Conservation (phyloP, 2,888 invertebrate species). For the Rhaphigaster nebulosa region DNA sequence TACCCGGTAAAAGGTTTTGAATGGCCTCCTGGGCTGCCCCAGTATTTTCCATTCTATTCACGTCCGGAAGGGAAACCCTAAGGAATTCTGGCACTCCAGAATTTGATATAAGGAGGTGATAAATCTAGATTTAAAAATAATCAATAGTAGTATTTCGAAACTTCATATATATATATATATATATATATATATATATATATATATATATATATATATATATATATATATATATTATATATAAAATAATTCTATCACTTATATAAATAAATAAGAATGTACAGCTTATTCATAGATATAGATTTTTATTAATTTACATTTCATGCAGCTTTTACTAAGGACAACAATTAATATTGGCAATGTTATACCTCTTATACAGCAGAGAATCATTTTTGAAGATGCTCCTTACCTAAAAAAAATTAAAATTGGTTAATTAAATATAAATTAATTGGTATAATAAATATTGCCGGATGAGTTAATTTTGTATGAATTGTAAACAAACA, state of each 20-base stretch:
- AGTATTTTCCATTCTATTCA: constrained; percentile 23
- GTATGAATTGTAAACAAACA: too few relatives aligned
- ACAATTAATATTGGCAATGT: neutral
- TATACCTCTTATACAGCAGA: constrained; percentile 47
- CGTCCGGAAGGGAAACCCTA: neutral
- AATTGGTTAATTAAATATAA: neutral
- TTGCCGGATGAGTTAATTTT: too few relatives aligned
- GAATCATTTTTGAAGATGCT: constrained; percentile 7
- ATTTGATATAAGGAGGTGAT: neutral
- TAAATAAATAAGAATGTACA: too few relatives aligned
- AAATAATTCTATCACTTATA: too few relatives aligned
- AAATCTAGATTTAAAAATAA: neutral
- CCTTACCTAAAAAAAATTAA: neutral
- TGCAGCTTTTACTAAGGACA: neutral
- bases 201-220: too few relatives aligned
- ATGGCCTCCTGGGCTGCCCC: neutral
- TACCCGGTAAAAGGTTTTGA: constrained; percentile 36
- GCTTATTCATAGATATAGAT: too few relatives aligned
- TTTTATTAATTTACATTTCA: too few relatives aligned
- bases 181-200: too few relatives aligned
- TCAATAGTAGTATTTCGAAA: neutral
- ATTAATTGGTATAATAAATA: too few relatives aligned
- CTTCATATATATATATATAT: too few relatives aligned
- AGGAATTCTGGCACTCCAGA: neutral
- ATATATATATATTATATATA: too few relatives aligned